Percentiles rank a stretch among this genome's conserved stretches.
Conservation (phyloP, 2,888 invertebrate genomes). For the Amaurobius ferox region DNA sequence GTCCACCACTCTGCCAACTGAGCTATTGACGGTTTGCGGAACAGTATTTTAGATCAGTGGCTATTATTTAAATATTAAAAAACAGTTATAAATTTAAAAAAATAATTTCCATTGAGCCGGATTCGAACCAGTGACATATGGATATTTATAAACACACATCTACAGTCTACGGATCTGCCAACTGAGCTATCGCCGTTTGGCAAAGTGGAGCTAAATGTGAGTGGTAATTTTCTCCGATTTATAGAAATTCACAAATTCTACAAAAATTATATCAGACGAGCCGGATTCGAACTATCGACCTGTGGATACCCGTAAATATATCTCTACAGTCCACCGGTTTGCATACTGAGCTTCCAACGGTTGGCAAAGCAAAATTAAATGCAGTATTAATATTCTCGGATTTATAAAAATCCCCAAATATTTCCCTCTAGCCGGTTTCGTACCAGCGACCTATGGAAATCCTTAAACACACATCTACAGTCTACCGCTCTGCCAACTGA, state of each 20-base stretch:
- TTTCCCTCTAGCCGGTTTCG: background rate
- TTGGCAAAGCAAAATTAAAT: too few relatives aligned
- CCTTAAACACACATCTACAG: background rate
- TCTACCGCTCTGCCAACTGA: constrained; percentile 54
- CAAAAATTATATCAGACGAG: background rate
- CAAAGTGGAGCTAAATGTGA: background rate
- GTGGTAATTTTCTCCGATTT: too few relatives aligned
- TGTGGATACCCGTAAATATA: too few relatives aligned
- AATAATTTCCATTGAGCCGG: too few relatives aligned
- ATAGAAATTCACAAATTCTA: background rate
- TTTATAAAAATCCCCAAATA: too few relatives aligned
- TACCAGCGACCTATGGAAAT: background rate
- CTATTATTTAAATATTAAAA: too few relatives aligned
- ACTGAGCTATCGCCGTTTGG: constrained; percentile 67
- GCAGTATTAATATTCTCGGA: background rate
- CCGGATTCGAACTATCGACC: too few relatives aligned
- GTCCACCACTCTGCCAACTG: constrained; percentile 29
- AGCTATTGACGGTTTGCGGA: constrained; percentile 29
- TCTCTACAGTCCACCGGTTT: too few relatives aligned
- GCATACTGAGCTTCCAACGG: too few relatives aligned
- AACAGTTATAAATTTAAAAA: too few relatives aligned
- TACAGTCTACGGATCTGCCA: constrained; percentile 70
- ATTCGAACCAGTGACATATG: background rate
- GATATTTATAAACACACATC: background rate
- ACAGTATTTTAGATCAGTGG: too few relatives aligned